Evolutionary conservation across 2,888 invertebrate species (phyloP), one percentile per base, ranked within the genome.

Genomic region (Agonopterix alstromeriana): DNA sequence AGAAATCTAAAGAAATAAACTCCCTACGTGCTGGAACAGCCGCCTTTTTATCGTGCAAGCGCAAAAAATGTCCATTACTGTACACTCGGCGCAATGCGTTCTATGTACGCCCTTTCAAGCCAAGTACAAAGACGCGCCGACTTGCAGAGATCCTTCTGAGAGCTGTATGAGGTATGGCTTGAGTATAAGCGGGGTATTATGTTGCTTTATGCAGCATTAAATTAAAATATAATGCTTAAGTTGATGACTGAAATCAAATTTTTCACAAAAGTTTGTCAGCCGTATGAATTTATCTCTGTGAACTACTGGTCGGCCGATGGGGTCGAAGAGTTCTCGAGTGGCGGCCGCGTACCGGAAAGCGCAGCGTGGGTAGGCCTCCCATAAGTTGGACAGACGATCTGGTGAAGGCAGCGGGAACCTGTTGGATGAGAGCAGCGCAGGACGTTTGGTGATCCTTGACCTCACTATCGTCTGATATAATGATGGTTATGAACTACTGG

Each of bases 41-140:
- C 80, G 73, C 78, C 77, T 77, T 72, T 81, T 82, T 77, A 65
- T 70, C 67, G 70, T 77, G 61, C 70, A 64, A 53, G 59, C 64
- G 66, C 60, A 73, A 80, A 81, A 82, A 80, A 81, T 67, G 63
- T 56, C 64, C 71, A 76, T 77, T 77, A 74, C 74, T 67, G 63
- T 60, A 62, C 66, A 65, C 67, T 67, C 42, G 42, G 17, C 27
- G 27, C 27, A 27, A 27, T 27, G 27, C 17, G 17, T 7, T 27
- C 27, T 36, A 73, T 67, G 66, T 70, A 67, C 70, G 62, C 71
- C 77, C 76, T 77, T 73, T 77, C 70, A 70, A 67, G 61, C 63
- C 57, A 57, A 52, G 65, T 65, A 78, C 79, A 82, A 83, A 77
- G 80, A 56, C 52, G 52, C 52, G 69, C 77, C 81, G 82, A 67